Evolutionary conservation across 2,797 vertebrate species (phyloP).

Genomic region (Labeo calbasu): DNA sequence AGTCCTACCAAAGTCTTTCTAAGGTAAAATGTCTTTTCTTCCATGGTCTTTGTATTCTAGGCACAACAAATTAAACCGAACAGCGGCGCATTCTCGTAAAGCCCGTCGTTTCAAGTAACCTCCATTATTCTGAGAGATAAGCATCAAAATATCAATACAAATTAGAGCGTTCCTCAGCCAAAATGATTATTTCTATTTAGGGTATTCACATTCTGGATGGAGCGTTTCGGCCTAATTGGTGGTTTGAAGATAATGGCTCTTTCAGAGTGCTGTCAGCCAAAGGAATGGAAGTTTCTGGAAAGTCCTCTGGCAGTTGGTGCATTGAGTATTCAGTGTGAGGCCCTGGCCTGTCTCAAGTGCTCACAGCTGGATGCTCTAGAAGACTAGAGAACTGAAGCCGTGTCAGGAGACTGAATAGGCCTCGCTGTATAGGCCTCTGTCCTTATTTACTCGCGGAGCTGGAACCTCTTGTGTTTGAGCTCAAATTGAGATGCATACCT

Average conservation of each 20-base stretch:
- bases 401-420: constrained; percentile 53
- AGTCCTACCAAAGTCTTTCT: not conserved
- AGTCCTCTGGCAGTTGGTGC: constrained; percentile 55
- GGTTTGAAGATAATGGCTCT: constrained; percentile 54
- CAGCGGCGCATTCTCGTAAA: constrained; percentile 24
- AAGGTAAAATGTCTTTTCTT: not conserved
- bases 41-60: constrained; percentile 4
- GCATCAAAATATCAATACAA: constrained; percentile 48
- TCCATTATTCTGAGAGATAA: constrained; percentile 31
- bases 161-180: constrained; percentile 38
- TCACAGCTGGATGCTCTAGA: constrained; percentile 64
- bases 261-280: constrained; percentile 51
- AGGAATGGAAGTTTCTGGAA: constrained; percentile 58
- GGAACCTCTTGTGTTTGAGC: constrained; percentile 35
- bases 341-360: constrained; percentile 63
- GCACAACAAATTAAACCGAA: constrained; percentile 29
- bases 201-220: constrained; percentile 47
- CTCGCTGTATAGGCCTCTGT: constrained; percentile 45
- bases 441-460: constrained; percentile 51
- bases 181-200: constrained; percentile 40
- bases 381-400: constrained; percentile 45
- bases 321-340: constrained; percentile 57
- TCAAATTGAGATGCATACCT: constrained; percentile 55
- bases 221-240: constrained; percentile 53
- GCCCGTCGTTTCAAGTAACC: constrained; percentile 20